phyloP scores from a whole-genome alignment of 1,140 invertebrate genomes.

The Drosophila ohnishii region DNA sequence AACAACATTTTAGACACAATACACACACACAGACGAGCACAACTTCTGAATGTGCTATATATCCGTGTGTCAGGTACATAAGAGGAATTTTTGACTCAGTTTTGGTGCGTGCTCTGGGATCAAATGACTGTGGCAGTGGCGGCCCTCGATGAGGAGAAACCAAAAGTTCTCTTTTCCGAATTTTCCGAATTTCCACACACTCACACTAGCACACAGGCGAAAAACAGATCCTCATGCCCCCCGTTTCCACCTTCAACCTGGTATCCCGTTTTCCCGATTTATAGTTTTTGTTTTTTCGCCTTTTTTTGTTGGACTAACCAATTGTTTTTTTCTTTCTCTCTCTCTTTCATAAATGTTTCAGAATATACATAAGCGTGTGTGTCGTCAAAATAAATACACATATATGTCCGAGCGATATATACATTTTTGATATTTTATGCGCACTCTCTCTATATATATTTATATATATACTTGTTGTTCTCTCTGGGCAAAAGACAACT shows the following conservation, averaged over 20 bases:
- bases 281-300: slow-evolving; percentile 49
- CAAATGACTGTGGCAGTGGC: slow-evolving; percentile 66
- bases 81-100: slow-evolving; percentile 52
- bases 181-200: slow-evolving; percentile 41
- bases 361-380: slow-evolving; percentile 74
- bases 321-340: slow-evolving; percentile 70
- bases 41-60: slow-evolving; percentile 33
- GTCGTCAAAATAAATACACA: slow-evolving; percentile 62
- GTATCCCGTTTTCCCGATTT: slow-evolving; percentile 40
- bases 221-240: slow-evolving; percentile 4
- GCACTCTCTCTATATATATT: slow-evolving; percentile 49
- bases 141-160: slow-evolving; percentile 26
- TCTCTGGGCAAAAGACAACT: slow-evolving; percentile 54
- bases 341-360: slow-evolving; percentile 76
- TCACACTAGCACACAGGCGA: slow-evolving; percentile 32
- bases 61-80: slow-evolving; percentile 58
- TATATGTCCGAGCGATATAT: slow-evolving; percentile 52
- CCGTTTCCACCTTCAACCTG: slow-evolving; percentile 33
- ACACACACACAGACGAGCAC: slow-evolving; percentile 19
- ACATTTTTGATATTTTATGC: slow-evolving; percentile 58
- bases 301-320: slow-evolving; percentile 72
- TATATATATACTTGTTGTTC: slow-evolving; percentile 42
- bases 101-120: slow-evolving; percentile 65
- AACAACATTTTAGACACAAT: slow-evolving; percentile 39
- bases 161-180: slow-evolving; percentile 27